A percentile compares a stretch with the other conserved stretches of the same genome.
Conservation (phyloP, 2,888 invertebrate genomes). For the Clusia tigrina region DNA sequence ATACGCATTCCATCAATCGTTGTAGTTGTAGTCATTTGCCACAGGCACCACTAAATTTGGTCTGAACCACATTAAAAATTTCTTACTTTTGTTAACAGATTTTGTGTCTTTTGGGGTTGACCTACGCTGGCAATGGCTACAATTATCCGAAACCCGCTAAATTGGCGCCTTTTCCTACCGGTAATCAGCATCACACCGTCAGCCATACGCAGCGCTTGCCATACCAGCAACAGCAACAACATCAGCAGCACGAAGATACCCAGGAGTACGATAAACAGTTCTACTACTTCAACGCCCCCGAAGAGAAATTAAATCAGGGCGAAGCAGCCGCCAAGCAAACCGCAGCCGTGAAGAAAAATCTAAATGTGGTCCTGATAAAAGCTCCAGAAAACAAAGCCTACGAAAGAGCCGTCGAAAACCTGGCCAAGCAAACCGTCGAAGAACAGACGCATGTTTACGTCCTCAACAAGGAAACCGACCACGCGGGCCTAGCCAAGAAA, state of each 20-base stretch:
- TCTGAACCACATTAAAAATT: not conserved
- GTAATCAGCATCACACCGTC: constrained; percentile 17
- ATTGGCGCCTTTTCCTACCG: not conserved
- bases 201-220: constrained; percentile 32
- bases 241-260: not conserved
- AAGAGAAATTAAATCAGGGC: constrained; percentile 12
- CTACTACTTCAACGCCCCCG: constrained; percentile 46
- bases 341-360: constrained; percentile 21
- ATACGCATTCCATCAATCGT: no score
- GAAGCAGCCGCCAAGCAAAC: not conserved
- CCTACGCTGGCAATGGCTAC: constrained; percentile 11
- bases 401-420: constrained; percentile 24
- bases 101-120: constrained; percentile 34
- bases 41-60: not conserved
- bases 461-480: constrained; percentile 38
- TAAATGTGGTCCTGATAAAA: constrained; percentile 37
- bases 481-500: constrained; percentile 9
- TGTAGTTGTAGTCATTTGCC: no score
- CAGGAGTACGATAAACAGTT: constrained; percentile 31
- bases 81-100: constrained; percentile 32
- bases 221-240: constrained; percentile 6
- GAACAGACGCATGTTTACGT: constrained; percentile 40
- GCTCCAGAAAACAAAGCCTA: constrained; percentile 33
- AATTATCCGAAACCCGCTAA: constrained; percentile 11
- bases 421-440: constrained; percentile 31